Percentiles rank a stretch among this genome's conserved stretches.
Evolutionary conservation across 1,140 invertebrate genomes (phyloP).

Genomic region (Cydia amplana): DNA sequence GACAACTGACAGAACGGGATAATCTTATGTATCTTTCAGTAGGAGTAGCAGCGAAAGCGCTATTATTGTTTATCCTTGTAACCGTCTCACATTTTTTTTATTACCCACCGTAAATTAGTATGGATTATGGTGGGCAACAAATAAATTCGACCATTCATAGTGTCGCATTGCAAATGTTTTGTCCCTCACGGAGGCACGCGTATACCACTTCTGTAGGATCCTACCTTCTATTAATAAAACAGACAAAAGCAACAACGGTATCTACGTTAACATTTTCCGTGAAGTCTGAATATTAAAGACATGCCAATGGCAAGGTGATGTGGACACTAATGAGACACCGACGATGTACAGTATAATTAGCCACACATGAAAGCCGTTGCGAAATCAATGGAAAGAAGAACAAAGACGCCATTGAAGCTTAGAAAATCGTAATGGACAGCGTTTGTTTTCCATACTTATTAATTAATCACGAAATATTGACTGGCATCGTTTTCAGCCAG

Average conservation of each 20-base stretch:
- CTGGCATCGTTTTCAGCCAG: background rate
- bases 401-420: conserved; percentile 24
- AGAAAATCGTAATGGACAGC: conserved; percentile 10
- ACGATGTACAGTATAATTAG: conserved; percentile 55
- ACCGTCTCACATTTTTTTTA: no score
- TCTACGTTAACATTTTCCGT: background rate
- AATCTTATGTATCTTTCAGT: no score
- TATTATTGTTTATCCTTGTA: no score
- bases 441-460: conserved; percentile 7
- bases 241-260: conserved; percentile 29
- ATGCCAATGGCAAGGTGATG: conserved; percentile 56
- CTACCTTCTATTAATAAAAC: no score
- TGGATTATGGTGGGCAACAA: no score
- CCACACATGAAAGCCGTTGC: conserved; percentile 43
- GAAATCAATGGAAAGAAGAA: conserved; percentile 42
- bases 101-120: no score
- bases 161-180: no score
- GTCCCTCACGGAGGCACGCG: no score
- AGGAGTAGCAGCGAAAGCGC: no score
- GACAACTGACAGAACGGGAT: no score
- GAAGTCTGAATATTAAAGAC: conserved; percentile 42
- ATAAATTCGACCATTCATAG: no score
- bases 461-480: background rate
- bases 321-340: conserved; percentile 61
- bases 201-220: no score